Percentiles rank a stretch among this genome's conserved stretches.
Evolutionary conservation across 2,797 vertebrate species (phyloP).

Genomic region (Oophaga sylvatica): DNA sequence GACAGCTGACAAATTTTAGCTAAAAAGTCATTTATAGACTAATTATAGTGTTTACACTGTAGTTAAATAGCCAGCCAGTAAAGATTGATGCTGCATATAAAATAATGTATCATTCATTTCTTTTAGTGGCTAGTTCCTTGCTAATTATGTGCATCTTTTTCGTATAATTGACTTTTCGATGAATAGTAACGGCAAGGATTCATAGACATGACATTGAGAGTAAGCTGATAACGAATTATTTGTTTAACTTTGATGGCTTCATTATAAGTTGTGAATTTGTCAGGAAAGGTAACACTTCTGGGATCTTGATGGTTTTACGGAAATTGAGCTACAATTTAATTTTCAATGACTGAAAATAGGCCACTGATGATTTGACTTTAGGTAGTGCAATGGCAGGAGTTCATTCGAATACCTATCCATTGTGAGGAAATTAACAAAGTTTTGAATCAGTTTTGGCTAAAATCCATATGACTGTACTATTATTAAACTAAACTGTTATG

Average conservation of each 20-base stretch:
- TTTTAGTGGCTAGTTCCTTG: not conserved
- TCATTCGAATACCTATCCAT: not conserved
- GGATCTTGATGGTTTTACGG: not conserved
- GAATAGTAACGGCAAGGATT: not conserved
- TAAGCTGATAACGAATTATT: not conserved
- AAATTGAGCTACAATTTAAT: not conserved
- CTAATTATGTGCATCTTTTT: not conserved
- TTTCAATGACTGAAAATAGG: not conserved
- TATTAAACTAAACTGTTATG: not conserved
- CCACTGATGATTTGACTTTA: constrained; percentile 1
- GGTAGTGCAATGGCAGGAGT: not conserved
- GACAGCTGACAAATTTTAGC: not conserved
- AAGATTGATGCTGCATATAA: too few relatives aligned
- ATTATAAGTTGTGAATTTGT: not conserved
- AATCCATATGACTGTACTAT: not conserved
- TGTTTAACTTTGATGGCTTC: not conserved
- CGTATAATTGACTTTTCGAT: not conserved
- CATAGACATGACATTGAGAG: not conserved
- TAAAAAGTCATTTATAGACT: not conserved
- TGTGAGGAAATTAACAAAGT: not conserved
- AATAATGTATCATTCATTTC: not conserved
- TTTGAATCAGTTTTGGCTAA: not conserved
- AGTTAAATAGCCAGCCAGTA: not conserved
- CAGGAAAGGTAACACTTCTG: not conserved
- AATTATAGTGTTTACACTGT: not conserved